These are phyloP conservation scores for Tetramorium simillimum DNA, from an alignment of 1,140 invertebrate species.

Conservation along the genomic window DNA sequence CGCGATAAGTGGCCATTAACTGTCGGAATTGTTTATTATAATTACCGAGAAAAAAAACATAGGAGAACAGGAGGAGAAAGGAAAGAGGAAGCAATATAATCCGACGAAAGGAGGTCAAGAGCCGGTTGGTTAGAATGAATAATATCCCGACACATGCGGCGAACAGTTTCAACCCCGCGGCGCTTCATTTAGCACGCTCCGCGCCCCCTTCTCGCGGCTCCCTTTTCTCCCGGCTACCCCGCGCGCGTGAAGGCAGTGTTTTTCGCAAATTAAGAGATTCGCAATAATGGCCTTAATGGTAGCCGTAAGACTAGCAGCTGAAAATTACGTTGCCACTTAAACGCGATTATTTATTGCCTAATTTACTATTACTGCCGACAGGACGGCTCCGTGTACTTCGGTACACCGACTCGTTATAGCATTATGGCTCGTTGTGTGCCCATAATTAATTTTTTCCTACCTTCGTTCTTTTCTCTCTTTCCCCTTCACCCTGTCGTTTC, in stretches of 20 bases:
- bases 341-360: slow-evolving; percentile 81
- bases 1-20: slow-evolving; percentile 34
- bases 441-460: slow-evolving; percentile 66
- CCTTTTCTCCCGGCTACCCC: not conserved
- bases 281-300: slow-evolving; percentile 84
- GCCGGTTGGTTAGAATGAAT: slow-evolving; percentile 65
- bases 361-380: slow-evolving; percentile 78
- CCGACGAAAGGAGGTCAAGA: slow-evolving; percentile 48
- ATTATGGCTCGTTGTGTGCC: slow-evolving; percentile 60
- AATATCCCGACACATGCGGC: slow-evolving; percentile 70
- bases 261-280: slow-evolving; percentile 84
- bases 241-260: slow-evolving; percentile 75
- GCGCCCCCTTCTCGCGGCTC: not conserved
- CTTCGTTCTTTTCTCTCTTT: not conserved
- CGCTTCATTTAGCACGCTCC: slow-evolving; percentile 60
- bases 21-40: slow-evolving; percentile 57
- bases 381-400: slow-evolving; percentile 56
- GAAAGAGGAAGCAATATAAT: slow-evolving; percentile 34
- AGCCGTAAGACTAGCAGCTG: slow-evolving; percentile 75
- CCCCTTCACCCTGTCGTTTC: not conserved
- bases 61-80: not conserved
- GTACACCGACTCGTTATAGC: slow-evolving; percentile 52
- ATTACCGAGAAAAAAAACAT: slow-evolving; percentile 19
- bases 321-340: slow-evolving; percentile 83
- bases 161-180: slow-evolving; percentile 64